These are phyloP conservation scores for Didymodactylos carnosus DNA, from an alignment of 2,888 invertebrate species.

Conservation along the genomic window DNA sequence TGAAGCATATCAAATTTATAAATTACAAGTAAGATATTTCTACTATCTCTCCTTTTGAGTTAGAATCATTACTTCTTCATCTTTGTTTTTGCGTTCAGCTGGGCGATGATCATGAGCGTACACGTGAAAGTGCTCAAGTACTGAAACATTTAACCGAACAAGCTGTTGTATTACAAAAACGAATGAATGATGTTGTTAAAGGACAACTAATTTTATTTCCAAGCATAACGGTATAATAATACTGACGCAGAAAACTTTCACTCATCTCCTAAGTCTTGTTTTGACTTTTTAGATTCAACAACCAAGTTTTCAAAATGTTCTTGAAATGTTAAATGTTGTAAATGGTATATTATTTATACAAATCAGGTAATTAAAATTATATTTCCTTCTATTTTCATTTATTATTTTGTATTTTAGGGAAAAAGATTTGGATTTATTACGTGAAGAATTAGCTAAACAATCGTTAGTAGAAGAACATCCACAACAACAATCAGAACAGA, in stretches of 20 bases:
- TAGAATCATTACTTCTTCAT: neutral
- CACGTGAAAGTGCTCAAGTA: conserved; percentile 87
- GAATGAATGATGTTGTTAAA: conserved; percentile 12
- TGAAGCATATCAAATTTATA: conserved; percentile 90
- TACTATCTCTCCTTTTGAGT: neutral
- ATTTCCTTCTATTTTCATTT: too few relatives aligned
- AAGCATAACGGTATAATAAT: neutral
- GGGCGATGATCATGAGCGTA: conserved; percentile 89
- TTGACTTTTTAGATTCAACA: conserved; percentile 9
- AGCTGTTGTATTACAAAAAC: conserved; percentile 70
- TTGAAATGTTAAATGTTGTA: conserved; percentile 12
- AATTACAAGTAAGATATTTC: conserved; percentile 41
- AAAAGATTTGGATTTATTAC: neutral
- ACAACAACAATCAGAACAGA: neutral
- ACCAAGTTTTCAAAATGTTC: conserved; percentile 13
- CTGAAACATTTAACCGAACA: conserved; percentile 86
- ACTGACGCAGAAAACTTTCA: neutral
- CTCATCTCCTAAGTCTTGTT: neutral
- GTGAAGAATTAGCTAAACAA: neutral
- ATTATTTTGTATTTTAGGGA: too few relatives aligned
- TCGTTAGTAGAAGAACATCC: neutral
- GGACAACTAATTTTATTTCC: conserved; percentile 5
- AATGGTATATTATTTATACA: conserved; percentile 13
- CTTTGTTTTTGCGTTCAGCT: conserved; percentile 42
- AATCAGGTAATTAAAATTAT: too few relatives aligned